phyloP scores from a whole-genome alignment of 2,888 invertebrate species.

The Dermolepida albohirtum region DNA sequence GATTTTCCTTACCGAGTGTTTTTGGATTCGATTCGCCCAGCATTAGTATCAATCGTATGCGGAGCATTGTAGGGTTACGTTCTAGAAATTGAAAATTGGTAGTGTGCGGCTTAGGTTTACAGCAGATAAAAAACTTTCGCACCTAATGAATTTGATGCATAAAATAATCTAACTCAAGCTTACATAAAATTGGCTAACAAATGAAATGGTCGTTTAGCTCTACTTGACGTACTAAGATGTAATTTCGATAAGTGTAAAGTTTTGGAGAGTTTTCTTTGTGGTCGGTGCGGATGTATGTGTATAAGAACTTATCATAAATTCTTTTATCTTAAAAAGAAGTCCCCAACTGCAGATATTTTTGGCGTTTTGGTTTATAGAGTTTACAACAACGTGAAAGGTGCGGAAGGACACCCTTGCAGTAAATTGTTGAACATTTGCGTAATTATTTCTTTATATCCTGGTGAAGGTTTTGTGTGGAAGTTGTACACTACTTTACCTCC shows the following conservation, averaged over 20 bases:
- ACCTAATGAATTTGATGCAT: conserved; percentile 91
- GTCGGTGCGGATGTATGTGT: conserved; percentile 87
- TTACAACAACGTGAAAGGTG: conserved; percentile 72
- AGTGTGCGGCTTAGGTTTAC: conserved; percentile 85
- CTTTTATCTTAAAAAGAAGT: conserved; percentile 85
- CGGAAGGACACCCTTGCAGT: conserved; percentile 67
- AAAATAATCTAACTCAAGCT: conserved; percentile 97
- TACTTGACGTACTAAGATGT: conserved; percentile 90
- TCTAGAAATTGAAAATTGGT: conserved; percentile 82
- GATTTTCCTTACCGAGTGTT: too few species aligned
- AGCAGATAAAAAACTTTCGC: conserved; percentile 91
- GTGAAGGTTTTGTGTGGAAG: conserved; percentile 83
- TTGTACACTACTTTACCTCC: conserved; percentile 80
- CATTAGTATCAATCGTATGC: conserved; percentile 88
- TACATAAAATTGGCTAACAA: conserved; percentile 91
- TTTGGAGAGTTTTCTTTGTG: conserved; percentile 95
- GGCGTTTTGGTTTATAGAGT: conserved; percentile 79
- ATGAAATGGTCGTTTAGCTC: conserved; percentile 83
- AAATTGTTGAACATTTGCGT: conserved; percentile 76
- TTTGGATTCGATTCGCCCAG: too few species aligned
- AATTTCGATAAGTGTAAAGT: conserved; percentile 94
- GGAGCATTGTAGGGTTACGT: conserved; percentile 87
- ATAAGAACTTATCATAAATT: conserved; percentile 87
- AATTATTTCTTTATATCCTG: conserved; percentile 75
- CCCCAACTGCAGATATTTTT: conserved; percentile 83